Base-by-base conservation (phyloP, 2,797 vertebrate species). In the Xiphophorus birchmanni region DNA sequence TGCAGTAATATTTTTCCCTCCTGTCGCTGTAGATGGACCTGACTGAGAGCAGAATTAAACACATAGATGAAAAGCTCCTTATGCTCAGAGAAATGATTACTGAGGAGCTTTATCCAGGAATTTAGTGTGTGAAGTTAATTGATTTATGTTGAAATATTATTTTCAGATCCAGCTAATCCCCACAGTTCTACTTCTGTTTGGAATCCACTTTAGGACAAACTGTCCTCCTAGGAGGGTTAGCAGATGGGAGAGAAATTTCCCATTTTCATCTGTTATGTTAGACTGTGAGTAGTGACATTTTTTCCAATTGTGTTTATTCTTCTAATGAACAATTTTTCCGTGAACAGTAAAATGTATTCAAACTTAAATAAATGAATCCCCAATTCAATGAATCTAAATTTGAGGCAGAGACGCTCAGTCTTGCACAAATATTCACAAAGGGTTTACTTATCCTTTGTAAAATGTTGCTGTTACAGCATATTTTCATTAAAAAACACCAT, bases 31-130 rank as follows among this genome's bases (percentile, higher is more conserved):
- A 82, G 90, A 81, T 73, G 86, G 90, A 89, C 89, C 82, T 86
- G 90, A 83, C 89, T 88, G 91, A 95, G 90, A 87, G 88, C 90
- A 94, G 90, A 95, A 93, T 94, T 93, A 93, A 47, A 92, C 89
- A 88, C 94, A 92, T 92, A 94, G 93, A 95, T 83, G 85, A 90
- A 96, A 96, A 95, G 93, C 95, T 93, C 90, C 94, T 96, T 95
- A 95, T 86, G 90, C 91, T 95, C 69, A 32, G 78, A 92, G 92
- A 94, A 92, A 88, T 94, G 95, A 95, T 95, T 95, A 96, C 84
- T 80, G 88, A 90, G 90, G 80, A 86, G 92, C 93, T 94, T 94
- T 93, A 95, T 91, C 90, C 90, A 87, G 89, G 89, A 95, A 94
- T 94, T 93, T 82, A 89, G 82, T 56, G 85, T 79, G 78, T 89